Evolutionary conservation across 2,113 vertebrate genomes (phyloP).

Genomic region (Chloropsis hardwickii): DNA sequence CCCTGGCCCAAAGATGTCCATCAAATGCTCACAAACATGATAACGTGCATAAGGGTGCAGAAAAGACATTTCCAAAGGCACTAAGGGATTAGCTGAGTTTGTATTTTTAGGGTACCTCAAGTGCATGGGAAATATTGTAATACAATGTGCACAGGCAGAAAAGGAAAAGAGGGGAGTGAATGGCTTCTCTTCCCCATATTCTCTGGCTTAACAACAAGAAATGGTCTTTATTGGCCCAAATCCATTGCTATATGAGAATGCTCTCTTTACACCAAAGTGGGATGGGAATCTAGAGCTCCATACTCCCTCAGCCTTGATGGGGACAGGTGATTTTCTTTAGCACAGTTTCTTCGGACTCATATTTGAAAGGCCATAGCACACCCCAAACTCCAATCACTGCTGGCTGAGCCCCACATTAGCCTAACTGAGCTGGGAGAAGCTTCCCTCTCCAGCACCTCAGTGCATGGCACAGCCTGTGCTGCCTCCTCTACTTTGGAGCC

Average conservation of each 20-base stretch:
- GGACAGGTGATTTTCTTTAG: not conserved
- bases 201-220: not conserved
- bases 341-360: not conserved
- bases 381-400: not conserved
- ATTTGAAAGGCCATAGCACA: not conserved
- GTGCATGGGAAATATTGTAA: not conserved
- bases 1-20: not conserved
- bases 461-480: not conserved
- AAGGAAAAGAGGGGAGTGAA: not conserved
- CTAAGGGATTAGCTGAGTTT: not conserved
- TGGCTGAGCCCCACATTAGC: not conserved
- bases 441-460: not conserved
- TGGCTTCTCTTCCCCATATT: not conserved
- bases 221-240: not conserved
- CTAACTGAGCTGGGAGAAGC: not conserved
- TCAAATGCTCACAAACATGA: not conserved
- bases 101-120: not conserved
- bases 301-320: not conserved
- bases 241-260: not conserved
- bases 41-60: not conserved
- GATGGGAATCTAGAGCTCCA: not conserved
- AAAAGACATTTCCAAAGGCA: not conserved
- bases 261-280: not conserved
- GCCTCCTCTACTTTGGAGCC: not conserved
- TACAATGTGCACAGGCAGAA: not conserved